A percentile compares a stretch with the other conserved stretches of the same genome.
Evolutionary conservation across 2,888 invertebrate genomes (phyloP).

Genomic region (Acleris cristana): DNA sequence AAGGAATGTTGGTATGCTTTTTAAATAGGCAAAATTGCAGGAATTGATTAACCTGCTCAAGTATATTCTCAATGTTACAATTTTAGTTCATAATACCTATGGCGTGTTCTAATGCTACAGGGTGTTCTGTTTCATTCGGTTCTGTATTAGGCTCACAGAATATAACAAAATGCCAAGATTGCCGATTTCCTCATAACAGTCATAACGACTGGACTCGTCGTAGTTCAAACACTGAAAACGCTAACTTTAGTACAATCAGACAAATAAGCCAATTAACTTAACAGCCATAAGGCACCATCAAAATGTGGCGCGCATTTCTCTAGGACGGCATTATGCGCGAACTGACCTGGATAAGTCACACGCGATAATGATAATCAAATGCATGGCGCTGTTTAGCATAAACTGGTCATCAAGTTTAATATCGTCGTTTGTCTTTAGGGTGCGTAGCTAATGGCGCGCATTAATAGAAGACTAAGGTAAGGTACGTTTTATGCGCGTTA

Average conservation of each 20-base stretch:
- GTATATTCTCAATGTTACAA: slow-evolving; percentile 1
- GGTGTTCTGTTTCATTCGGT: no score
- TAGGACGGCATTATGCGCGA: slow-evolving; percentile 1
- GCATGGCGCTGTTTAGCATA: slow-evolving; percentile 20
- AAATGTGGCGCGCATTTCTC: slow-evolving; percentile 13
- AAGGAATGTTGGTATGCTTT: not conserved
- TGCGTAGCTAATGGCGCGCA: not conserved
- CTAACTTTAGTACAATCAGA: not conserved
- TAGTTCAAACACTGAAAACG: no score
- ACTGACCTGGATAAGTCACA: slow-evolving; percentile 3
- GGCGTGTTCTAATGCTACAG: not conserved
- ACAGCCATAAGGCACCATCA: slow-evolving; percentile 1
- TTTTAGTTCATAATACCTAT: not conserved
- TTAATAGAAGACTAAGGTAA: not conserved
- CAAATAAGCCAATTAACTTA: slow-evolving; percentile 7
- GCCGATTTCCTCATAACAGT: no score
- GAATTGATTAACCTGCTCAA: not conserved
- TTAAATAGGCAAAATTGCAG: not conserved
- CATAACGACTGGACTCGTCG: no score
- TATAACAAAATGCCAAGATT: no score
- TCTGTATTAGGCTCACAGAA: no score
- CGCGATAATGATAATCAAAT: slow-evolving; percentile 18
- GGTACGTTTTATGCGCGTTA: not conserved
- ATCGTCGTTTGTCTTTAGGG: slow-evolving; percentile 11
- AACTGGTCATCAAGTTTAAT: slow-evolving; percentile 9